phyloP scores from a whole-genome alignment of 2,113 vertebrate genomes.

The Ranitomeya imitator region DNA sequence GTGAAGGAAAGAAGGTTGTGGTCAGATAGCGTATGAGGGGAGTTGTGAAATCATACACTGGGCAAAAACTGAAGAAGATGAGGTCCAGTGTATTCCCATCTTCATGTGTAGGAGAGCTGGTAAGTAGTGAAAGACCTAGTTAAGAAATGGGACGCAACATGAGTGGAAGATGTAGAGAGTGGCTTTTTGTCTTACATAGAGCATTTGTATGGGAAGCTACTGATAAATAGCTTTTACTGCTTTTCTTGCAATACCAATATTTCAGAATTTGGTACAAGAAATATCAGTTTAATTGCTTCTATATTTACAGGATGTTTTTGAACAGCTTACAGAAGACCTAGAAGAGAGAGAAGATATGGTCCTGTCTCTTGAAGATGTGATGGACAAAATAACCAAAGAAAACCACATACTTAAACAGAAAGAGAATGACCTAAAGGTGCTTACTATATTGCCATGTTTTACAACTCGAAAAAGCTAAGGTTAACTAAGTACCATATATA shows the following conservation, averaged over 20 bases:
- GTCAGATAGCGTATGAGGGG: no score
- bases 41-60: no score
- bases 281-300: not conserved
- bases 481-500: no score
- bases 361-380: slow-evolving; percentile 65
- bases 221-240: not conserved
- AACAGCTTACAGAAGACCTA: slow-evolving; percentile 63
- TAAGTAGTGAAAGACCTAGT: no score
- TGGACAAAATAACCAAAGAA: slow-evolving; percentile 70
- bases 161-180: slow-evolving; percentile 68
- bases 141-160: no score
- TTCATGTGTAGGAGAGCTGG: no score
- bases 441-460: not conserved
- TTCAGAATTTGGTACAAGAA: not conserved
- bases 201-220: not conserved
- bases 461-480: not conserved
- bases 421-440: slow-evolving; percentile 69
- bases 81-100: no score
- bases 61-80: no score
- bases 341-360: slow-evolving; percentile 65
- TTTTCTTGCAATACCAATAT: not conserved
- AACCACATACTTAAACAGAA: slow-evolving; percentile 68
- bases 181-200: not conserved
- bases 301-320: slow-evolving; percentile 61
- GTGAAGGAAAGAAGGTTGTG: no score